A percentile compares a stretch with the other conserved stretches of the same genome.
These are phyloP conservation scores for Proteles cristata DNA, from an alignment of 2,113 vertebrate genomes.

Conservation along the genomic window DNA sequence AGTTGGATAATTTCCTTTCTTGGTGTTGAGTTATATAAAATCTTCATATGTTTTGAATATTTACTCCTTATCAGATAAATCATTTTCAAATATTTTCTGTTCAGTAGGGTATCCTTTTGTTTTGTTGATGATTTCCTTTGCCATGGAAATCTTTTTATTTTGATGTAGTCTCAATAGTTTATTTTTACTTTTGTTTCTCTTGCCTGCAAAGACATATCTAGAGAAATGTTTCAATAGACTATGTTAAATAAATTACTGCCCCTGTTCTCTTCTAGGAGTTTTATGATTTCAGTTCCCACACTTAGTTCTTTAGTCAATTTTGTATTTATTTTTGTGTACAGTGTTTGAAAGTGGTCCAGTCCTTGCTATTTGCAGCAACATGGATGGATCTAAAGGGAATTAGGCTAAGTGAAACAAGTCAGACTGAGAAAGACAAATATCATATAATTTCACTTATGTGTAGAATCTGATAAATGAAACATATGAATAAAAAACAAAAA, in stretches of 20 bases:
- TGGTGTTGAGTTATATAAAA: not conserved
- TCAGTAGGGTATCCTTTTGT: not conserved
- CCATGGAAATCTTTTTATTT: not conserved
- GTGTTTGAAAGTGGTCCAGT: not conserved
- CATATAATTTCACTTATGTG: not conserved
- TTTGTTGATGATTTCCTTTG: not conserved
- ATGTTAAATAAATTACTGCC: not conserved
- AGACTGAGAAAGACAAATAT: not conserved
- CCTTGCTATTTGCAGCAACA: not conserved
- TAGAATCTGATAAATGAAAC: not conserved
- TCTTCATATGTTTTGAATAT: not conserved
- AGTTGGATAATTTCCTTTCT: not conserved
- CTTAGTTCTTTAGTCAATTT: not conserved
- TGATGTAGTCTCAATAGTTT: not conserved
- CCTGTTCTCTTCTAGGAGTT: not conserved
- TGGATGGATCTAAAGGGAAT: not conserved
- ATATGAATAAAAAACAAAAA: not conserved
- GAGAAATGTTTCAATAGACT: not conserved
- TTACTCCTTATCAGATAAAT: not conserved
- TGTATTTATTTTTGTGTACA: not conserved
- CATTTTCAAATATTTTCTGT: not conserved
- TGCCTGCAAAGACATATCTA: not conserved
- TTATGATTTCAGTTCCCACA: not conserved
- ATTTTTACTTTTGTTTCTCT: not conserved
- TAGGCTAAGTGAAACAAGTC: not conserved